Conservation (phyloP, 2,113 vertebrate genomes). For the Phycodurus eques region DNA sequence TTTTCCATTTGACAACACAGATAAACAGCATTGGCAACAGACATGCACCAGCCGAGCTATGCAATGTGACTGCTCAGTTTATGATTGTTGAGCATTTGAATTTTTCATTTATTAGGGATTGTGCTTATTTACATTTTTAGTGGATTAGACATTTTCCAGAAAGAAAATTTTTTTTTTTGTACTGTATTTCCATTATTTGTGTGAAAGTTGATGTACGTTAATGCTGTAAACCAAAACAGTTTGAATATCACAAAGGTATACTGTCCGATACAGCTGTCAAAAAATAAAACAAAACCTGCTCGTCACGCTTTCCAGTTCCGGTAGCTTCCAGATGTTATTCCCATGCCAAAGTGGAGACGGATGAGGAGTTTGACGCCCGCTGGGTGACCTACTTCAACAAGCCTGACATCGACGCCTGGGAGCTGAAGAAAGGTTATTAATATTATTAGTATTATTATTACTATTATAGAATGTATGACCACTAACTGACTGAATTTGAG, state of each 20-base stretch:
- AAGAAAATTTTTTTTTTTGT: no score
- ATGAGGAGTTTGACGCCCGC: constrained; percentile 96
- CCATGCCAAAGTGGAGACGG: constrained; percentile 87
- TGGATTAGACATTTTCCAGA: no score
- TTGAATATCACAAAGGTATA: background rate
- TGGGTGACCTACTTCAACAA: constrained; percentile 98
- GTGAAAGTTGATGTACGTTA: no score
- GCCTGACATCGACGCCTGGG: constrained; percentile 94
- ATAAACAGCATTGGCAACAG: no score
- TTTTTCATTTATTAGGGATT: no score
- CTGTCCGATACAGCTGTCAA: background rate
- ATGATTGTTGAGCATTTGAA: no score
- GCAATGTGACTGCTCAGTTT: no score
- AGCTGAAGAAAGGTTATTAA: constrained; percentile 88
- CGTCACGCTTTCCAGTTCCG: constrained; percentile 64
- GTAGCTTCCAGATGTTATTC: constrained; percentile 84
- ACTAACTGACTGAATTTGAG: background rate
- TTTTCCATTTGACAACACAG: background rate
- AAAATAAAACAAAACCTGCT: background rate
- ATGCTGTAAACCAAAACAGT: background rate
- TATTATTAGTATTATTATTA: background rate
- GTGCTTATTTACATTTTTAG: no score
- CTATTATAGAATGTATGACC: background rate
- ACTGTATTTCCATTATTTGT: no score
- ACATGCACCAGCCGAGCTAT: no score